Base-by-base conservation (phyloP, 2,113 vertebrate genomes). In the Tricholaema leucomelas region DNA sequence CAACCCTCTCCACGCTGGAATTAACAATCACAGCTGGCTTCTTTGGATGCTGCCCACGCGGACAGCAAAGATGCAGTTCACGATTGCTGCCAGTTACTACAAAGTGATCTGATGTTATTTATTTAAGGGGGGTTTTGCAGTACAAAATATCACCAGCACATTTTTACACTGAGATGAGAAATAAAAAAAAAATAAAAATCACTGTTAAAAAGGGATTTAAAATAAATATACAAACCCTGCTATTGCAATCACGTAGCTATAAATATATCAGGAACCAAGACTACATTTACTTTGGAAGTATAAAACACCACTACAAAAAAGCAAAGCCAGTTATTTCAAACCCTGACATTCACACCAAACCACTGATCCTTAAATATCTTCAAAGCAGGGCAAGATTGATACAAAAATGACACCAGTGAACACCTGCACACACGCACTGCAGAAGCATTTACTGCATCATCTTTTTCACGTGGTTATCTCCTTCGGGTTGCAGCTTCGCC, bases 151-250 rank as follows among this genome's bases (percentile, higher is more conserved):
- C 27, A 90, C 23, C 93, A 89, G 60, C 35, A 15, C 2, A 12
- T 40, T 61, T 48, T 80, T 81, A 12, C 69, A 31, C 2, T 6
- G 16, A 75, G 52, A 80, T 5, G 35, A 30, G 48, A 96, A 44
- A 77, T 88, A 27, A 65, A 94, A 94, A 94, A 79, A 54, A 55
- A 80, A 50, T 48, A 33, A 38, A 59, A 46, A 75, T 80, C 9
- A 19, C 4, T 1, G 1, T 71, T 79, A 81, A 74, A 92, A 92
- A 88, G 10, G 7, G 19, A 58, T 8, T 24, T 23, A 36, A 86
- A 94, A 96, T 91, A 91, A 94, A 93, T 92, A 93, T 33, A 73
- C n/a, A 58, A 90, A 76, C 86, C 23, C 38, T 46, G 38, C 28
- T 38, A 23, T 52, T 60, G 48, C 42, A n/a, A 23, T 42, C 66